Evolutionary conservation across 2,888 invertebrate species (phyloP), one percentile per base, ranked within the genome.

Genomic region (Siphonodentalium dalli): DNA sequence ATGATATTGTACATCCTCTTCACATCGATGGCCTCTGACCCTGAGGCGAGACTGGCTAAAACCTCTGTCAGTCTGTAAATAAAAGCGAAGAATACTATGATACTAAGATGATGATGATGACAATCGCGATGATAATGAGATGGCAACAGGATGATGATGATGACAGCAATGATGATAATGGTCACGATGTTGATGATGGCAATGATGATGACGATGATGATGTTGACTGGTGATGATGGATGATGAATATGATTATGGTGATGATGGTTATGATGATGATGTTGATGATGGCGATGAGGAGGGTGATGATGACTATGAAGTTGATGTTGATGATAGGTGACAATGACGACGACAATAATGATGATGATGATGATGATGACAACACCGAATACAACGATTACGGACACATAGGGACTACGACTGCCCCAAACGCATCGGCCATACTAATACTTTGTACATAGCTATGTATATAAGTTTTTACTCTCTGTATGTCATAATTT

Each of bases 1-100:
- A 93, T 85, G 8, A 94, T 86, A 37, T 88, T 87, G 18, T 83
- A 82, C 85, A 94, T 86, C 24, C 92, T 84, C 23, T 87, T 86
- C 88, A 91, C 88, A 74, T 93, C 90, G 55, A 93, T 84, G 27
- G 61, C 56, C 40, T 73, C 72, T 24, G 62, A 50, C 8, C 13
- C 74, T 69, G 58, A 57, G 2, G 59, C 58, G 5, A 76, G 50
- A 26, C 66, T 68, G 21, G 53, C 47, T 54, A 78, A 42, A 1
- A 75, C 54, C 18, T 79, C 78, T 24, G 82, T 73, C 18, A 90
- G 82, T 54, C 79, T 78, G 55, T 15, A 54, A 47, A 43, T 6
- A 9, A 52, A 20, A 24, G 15, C 23, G 21, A 34, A 20, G 23
- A n/a, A 86, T 89, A 93, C 1, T 54, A 56, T 41, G 54, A 63